Evolutionary conservation across 2,888 invertebrate genomes (phyloP).

Genomic region (Eulithis testata): DNA sequence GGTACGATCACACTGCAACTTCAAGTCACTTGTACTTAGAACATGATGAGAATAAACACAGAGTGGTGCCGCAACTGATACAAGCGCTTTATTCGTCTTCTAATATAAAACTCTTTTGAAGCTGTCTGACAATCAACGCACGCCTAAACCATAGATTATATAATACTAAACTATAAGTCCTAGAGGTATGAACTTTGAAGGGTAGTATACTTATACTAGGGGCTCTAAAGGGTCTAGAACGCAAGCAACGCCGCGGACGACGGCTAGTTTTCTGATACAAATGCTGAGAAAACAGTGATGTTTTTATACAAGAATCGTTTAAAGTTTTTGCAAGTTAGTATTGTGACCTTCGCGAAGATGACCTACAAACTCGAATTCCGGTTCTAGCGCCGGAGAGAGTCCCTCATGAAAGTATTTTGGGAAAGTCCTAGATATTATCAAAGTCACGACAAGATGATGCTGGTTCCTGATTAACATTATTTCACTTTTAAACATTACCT

Average conservation of each 20-base stretch:
- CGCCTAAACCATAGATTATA: no score
- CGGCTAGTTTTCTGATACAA: no score
- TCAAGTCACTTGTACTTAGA: constrained; percentile 33
- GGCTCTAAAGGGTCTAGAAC: no score
- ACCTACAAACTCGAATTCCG: constrained; percentile 30
- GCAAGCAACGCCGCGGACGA: no score
- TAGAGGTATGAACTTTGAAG: no score
- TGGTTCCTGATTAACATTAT: not conserved
- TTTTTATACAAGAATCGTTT: not conserved
- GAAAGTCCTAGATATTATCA: constrained; percentile 31
- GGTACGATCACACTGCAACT: constrained; percentile 27
- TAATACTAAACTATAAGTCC: no score
- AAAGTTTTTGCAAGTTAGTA: constrained; percentile 9
- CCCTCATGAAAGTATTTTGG: constrained; percentile 30
- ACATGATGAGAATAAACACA: constrained; percentile 10
- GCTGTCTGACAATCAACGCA: no score
- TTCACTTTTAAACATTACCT: no score
- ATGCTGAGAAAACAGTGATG: not conserved
- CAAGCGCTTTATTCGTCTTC: not conserved
- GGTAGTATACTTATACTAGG: no score
- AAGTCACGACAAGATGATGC: constrained; percentile 11
- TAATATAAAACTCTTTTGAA: no score
- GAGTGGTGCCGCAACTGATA: not conserved
- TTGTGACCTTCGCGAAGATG: constrained; percentile 28
- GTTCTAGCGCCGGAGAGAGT: constrained; percentile 30